phyloP scores from a whole-genome alignment of 2,888 invertebrate genomes.

The Tinea trinotella region DNA sequence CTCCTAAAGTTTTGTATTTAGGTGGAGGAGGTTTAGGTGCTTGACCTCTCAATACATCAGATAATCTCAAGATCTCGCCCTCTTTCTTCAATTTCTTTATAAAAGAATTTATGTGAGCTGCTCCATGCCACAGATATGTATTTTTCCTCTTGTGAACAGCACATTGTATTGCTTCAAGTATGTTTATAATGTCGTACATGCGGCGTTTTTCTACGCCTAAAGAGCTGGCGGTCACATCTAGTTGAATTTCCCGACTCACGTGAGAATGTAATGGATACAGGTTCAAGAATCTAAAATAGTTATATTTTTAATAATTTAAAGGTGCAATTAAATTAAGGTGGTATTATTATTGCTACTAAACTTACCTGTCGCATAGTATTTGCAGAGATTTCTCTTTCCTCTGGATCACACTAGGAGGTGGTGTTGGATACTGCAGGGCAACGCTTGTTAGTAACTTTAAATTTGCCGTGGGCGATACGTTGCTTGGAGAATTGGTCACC shows the following conservation, averaged over 20 bases:
- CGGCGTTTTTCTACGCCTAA: conserved; percentile 77
- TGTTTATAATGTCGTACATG: conserved; percentile 82
- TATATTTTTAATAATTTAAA: background rate
- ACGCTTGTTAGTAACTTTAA: conserved; percentile 77
- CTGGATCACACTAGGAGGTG: conserved; percentile 61
- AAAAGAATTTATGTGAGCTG: conserved; percentile 71
- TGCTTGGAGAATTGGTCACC: conserved; percentile 66
- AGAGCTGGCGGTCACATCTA: conserved; percentile 75
- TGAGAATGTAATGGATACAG: conserved; percentile 67
- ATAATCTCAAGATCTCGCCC: conserved; percentile 66
- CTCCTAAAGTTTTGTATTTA: conserved; percentile 77
- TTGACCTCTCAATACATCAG: conserved; percentile 63
- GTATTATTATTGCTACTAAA: no score
- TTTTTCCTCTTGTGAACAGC: conserved; percentile 78
- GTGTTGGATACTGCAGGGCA: conserved; percentile 68
- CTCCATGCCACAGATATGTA: conserved; percentile 79
- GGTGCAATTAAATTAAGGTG: background rate
- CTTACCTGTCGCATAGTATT: conserved; percentile 72
- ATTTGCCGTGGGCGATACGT: conserved; percentile 78
- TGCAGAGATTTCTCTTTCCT: conserved; percentile 75
- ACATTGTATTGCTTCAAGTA: conserved; percentile 80
- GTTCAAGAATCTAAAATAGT: conserved; percentile 59
- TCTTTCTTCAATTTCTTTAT: conserved; percentile 74
- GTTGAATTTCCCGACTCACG: conserved; percentile 69
- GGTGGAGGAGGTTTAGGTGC: conserved; percentile 63